phyloP scores from a whole-genome alignment of 2,888 invertebrate genomes.

The Drosophila cyrtoloma region DNA sequence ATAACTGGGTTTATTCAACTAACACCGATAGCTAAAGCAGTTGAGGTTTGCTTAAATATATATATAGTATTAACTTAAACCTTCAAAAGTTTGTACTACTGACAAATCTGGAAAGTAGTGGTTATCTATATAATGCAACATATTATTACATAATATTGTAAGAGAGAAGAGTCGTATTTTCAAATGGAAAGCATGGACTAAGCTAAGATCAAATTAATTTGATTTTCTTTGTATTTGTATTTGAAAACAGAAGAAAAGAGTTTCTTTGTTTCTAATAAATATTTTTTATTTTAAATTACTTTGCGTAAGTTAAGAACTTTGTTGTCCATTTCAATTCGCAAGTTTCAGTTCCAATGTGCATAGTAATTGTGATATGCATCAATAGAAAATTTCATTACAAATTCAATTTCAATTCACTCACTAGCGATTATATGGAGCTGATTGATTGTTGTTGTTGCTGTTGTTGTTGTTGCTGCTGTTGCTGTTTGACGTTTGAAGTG shows the following conservation, averaged over 20 bases:
- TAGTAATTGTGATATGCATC: slow-evolving; percentile 9
- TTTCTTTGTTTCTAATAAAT: not conserved
- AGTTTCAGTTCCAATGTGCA: slow-evolving; percentile 25
- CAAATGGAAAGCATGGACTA: too few species aligned
- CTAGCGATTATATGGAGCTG: slow-evolving; percentile 44
- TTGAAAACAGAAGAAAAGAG: too few species aligned
- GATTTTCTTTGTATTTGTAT: too few species aligned
- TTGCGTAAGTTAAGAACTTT: not conserved
- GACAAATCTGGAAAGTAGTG: not conserved
- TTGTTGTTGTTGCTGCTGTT: slow-evolving; percentile 9
- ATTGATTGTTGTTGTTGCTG: slow-evolving; percentile 7
- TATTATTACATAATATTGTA: not conserved
- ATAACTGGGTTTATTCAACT: not conserved
- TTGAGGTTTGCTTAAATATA: not conserved
- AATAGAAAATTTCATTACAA: slow-evolving; percentile 35
- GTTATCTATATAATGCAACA: not conserved
- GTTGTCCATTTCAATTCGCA: not conserved
- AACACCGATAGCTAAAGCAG: not conserved
- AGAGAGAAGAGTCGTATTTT: not conserved
- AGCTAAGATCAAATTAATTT: too few species aligned
- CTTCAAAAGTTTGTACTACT: not conserved
- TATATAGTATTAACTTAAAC: not conserved
- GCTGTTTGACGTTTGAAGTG: slow-evolving; percentile 17
- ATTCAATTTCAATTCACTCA: slow-evolving; percentile 53
- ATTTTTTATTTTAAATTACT: not conserved